Evolutionary conservation across 2,113 vertebrate species (phyloP).

Genomic region (Formicarius rufipectus): DNA sequence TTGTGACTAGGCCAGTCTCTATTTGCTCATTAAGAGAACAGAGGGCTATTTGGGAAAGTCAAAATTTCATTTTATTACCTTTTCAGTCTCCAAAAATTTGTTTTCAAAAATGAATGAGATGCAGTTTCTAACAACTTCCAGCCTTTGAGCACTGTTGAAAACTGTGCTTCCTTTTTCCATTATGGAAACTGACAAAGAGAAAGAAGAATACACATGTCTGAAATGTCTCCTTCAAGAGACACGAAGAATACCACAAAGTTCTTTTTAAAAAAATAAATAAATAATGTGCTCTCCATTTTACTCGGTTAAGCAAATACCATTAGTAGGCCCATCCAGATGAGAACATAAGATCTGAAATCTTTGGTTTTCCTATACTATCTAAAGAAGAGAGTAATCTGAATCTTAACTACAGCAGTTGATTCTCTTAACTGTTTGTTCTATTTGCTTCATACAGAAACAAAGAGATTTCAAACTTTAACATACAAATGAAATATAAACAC

Average conservation of each 20-base stretch:
- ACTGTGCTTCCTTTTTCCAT: slow-evolving; percentile 86
- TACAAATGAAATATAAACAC: background rate
- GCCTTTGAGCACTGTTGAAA: slow-evolving; percentile 96
- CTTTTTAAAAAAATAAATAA: background rate
- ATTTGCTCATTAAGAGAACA: background rate
- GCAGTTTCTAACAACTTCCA: slow-evolving; percentile 96
- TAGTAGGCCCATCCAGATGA: background rate
- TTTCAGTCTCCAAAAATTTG: slow-evolving; percentile 96
- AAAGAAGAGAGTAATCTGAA: background rate
- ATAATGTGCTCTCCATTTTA: background rate
- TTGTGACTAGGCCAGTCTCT: background rate
- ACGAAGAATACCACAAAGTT: background rate
- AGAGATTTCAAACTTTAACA: background rate
- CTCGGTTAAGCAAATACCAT: background rate
- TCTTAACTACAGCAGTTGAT: background rate
- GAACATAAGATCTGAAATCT: background rate
- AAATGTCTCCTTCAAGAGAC: slow-evolving; percentile 8
- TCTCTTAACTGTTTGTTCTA: background rate
- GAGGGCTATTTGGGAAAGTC: background rate
- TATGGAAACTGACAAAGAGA: slow-evolving; percentile 85
- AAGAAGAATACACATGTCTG: slow-evolving; percentile 47
- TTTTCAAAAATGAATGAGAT: slow-evolving; percentile 95
- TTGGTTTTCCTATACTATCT: background rate
- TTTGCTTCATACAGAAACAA: background rate
- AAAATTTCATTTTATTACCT: slow-evolving; percentile 79